Percentiles rank a stretch among this genome's conserved stretches.
Evolutionary conservation across 2,888 invertebrate species (phyloP).

Genomic region (Pogonocherus hispidulus): DNA sequence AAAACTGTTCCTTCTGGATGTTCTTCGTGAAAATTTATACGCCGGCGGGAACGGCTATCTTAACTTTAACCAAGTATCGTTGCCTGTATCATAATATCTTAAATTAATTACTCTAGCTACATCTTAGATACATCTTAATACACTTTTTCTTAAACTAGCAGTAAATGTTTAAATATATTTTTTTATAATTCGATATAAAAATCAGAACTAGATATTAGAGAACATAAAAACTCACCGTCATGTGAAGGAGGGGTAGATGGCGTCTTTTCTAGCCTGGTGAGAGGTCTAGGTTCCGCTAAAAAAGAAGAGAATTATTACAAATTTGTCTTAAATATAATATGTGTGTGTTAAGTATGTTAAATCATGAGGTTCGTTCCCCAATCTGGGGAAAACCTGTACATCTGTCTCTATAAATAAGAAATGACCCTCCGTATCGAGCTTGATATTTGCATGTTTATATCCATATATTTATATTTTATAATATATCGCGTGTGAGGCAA

Average conservation of each 20-base stretch:
- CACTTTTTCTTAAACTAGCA: no score
- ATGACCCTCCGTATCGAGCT: slow-evolving; percentile 30
- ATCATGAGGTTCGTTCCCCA: not conserved
- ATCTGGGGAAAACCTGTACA: not conserved
- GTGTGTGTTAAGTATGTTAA: not conserved
- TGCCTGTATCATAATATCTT: no score
- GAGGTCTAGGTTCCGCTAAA: slow-evolving; percentile 71
- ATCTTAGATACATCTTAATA: no score
- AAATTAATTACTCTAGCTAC: no score
- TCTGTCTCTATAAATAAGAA: slow-evolving; percentile 29
- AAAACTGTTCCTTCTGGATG: no score
- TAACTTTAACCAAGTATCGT: no score
- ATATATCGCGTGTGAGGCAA: slow-evolving; percentile 59
- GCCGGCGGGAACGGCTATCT: no score
- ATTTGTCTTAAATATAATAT: not conserved
- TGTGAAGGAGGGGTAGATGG: slow-evolving; percentile 84
- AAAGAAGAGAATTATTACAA: slow-evolving; percentile 59
- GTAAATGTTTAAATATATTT: no score
- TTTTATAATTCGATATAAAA: no score
- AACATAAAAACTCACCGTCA: slow-evolving; percentile 78
- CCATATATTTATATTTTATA: slow-evolving; percentile 60
- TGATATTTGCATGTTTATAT: slow-evolving; percentile 63
- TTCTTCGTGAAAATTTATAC: no score
- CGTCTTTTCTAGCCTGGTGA: slow-evolving; percentile 78
- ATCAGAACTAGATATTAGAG: no score